These are phyloP conservation scores for Pseudomyrmex dendroicus DNA, from an alignment of 1,140 invertebrate species.

Conservation along the genomic window DNA sequence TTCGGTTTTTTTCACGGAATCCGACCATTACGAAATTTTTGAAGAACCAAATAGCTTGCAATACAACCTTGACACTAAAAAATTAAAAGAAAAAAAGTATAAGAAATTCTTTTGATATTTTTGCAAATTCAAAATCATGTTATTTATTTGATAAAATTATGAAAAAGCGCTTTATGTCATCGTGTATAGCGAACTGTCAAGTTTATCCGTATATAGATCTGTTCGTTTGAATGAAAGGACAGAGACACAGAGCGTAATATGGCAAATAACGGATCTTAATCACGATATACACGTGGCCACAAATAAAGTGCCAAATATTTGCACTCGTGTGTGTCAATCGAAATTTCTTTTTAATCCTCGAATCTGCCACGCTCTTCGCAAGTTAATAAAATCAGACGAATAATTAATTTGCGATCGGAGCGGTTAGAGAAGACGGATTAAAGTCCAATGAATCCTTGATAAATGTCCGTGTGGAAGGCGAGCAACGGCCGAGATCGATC, in stretches of 20 bases:
- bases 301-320: conserved; percentile 32
- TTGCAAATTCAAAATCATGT: too few relatives aligned
- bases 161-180: background rate
- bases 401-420: conserved; percentile 40
- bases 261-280: conserved; percentile 19
- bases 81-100: too few relatives aligned
- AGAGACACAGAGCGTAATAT: background rate
- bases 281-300: conserved; percentile 3
- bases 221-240: background rate
- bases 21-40: background rate
- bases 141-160: too few relatives aligned
- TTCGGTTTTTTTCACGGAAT: background rate
- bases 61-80: too few relatives aligned
- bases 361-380: conserved; percentile 16
- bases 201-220: background rate
- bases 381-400: conserved; percentile 38
- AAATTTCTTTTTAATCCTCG: conserved; percentile 38
- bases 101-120: too few relatives aligned
- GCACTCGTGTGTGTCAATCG: conserved; percentile 1
- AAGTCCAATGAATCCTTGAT: conserved; percentile 43
- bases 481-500: conserved; percentile 27
- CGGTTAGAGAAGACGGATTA: conserved; percentile 20
- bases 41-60: too few relatives aligned
- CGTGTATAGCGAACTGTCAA: background rate
- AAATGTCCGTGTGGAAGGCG: conserved; percentile 17